A percentile compares a stretch with the other conserved stretches of the same genome.
Conservation (phyloP, 2,888 invertebrate genomes). For the Mythimna albipuncta region DNA sequence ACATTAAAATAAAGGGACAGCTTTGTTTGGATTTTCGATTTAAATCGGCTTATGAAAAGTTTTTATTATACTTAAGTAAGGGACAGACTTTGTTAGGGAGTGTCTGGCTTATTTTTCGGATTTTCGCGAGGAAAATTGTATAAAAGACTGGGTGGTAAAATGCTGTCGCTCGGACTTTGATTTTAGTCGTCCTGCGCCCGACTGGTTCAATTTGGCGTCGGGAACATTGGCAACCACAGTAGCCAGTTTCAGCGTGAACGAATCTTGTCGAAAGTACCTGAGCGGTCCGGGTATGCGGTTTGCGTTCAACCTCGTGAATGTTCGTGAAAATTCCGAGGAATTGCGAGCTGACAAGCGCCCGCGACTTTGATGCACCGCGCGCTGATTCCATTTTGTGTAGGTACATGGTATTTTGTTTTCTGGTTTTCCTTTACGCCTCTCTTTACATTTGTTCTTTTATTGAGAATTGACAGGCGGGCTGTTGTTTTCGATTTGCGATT, state of each 20-base stretch:
- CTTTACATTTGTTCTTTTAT: constrained; percentile 28
- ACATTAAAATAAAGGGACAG: constrained; percentile 68
- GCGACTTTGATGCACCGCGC: constrained; percentile 33
- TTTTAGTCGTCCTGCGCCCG: constrained; percentile 37
- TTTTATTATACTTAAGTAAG: constrained; percentile 57
- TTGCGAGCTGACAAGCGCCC: constrained; percentile 43
- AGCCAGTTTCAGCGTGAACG: constrained; percentile 40
- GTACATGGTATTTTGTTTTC: constrained; percentile 40
- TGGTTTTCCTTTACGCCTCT: constrained; percentile 22
- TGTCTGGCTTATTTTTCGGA: constrained; percentile 37
- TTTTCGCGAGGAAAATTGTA: constrained; percentile 30
- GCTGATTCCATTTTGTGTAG: constrained; percentile 48
- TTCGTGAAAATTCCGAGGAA: constrained; percentile 54
- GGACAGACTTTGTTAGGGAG: constrained; percentile 37
- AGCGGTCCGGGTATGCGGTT: constrained; percentile 38
- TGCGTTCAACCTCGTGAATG: constrained; percentile 50
- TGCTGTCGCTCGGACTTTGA: constrained; percentile 35
- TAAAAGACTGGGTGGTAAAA: constrained; percentile 33
- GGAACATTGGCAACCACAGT: constrained; percentile 36
- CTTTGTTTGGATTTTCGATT: constrained; percentile 70
- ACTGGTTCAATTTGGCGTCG: constrained; percentile 55
- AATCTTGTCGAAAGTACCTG: constrained; percentile 53
- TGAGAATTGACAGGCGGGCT: constrained; percentile 9
- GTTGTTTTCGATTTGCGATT: constrained; percentile 25
- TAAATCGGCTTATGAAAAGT: constrained; percentile 71